Evolutionary conservation across 2,797 vertebrate genomes (phyloP), one percentile per base, ranked within the genome.

Genomic region (Melanotaenia nigrans): DNA sequence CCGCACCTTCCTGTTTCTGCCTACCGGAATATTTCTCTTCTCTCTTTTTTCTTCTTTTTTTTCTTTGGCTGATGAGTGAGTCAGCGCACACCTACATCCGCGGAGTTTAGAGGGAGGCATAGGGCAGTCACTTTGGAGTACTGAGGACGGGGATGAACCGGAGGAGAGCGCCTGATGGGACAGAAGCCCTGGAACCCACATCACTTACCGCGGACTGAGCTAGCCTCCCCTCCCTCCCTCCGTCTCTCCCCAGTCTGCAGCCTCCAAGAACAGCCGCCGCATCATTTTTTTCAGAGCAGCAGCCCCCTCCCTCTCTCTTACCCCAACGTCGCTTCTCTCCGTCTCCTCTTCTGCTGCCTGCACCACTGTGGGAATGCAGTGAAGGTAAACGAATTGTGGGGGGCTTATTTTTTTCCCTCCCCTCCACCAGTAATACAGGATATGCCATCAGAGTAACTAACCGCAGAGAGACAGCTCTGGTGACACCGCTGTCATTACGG

Each of bases 291-390:
- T 88, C 87, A 83, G 83, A 89, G 85, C 86, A 81, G 74, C 90
- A 78, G 75, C 79, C 82, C 73, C 76, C 81, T 65, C 85, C 80
- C 71, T 65, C 80, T 28, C 68, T 80, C 66, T 68, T 65, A 35
- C 45, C 30, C 47, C 36, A 25, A 51, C 65, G 60, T 82, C 69
- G 58, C 73, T 53, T 73, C 65, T 60, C 84, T 84, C 82, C 65
- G 55, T 85, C 81, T 85, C 85, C 65, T 74, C 49, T 71, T 85
- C 78, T 89, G 85, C 86, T 83, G 87, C 85, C 73, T 86, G 87
- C 88, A 89, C 87, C 90, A 92, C 89, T 92, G 92, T 91, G 92
- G 90, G 91, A 93, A 93, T 93, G 92, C 91, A 92, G 90, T 68
- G 85, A 61, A 85, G 88, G 85, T 90, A 88, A 88, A 82, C 75